Evolutionary conservation across 2,113 vertebrate genomes (phyloP).

Genomic region (Ramphastos sulfuratus): DNA sequence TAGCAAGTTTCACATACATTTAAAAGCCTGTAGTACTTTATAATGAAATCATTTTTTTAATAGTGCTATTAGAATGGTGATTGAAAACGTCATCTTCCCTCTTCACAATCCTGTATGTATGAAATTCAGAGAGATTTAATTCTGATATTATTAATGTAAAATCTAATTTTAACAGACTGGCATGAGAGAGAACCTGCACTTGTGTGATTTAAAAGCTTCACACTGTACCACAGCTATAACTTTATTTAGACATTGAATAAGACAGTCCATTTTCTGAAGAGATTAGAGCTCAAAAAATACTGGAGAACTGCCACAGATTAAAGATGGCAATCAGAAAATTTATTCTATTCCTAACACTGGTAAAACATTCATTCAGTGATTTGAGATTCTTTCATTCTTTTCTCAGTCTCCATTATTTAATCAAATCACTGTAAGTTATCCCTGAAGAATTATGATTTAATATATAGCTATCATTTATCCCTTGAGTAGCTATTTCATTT

Average conservation of each 20-base stretch:
- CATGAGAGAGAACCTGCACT: background rate
- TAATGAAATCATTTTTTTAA: background rate
- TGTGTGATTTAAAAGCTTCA: background rate
- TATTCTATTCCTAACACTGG: background rate
- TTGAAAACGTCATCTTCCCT: background rate
- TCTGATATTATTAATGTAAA: background rate
- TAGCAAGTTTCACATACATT: background rate
- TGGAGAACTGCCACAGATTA: background rate
- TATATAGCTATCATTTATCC: constrained; percentile 4
- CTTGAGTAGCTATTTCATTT: constrained; percentile 9
- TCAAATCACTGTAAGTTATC: constrained; percentile 11
- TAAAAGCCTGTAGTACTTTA: background rate
- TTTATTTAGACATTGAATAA: background rate
- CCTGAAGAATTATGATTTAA: constrained; percentile 4
- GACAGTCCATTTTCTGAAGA: background rate
- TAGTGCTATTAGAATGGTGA: background rate
- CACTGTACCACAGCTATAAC: background rate
- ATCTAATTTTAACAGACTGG: background rate
- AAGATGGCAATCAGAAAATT: background rate
- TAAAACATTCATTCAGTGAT: background rate
- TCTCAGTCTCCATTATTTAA: background rate
- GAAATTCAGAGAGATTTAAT: background rate
- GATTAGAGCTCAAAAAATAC: background rate
- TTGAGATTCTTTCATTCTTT: background rate
- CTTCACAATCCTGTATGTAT: background rate